Evolutionary conservation across 2,113 vertebrate species (phyloP), one percentile per base, ranked within the genome.

Genomic region (Phylloscopus trochiloides): DNA sequence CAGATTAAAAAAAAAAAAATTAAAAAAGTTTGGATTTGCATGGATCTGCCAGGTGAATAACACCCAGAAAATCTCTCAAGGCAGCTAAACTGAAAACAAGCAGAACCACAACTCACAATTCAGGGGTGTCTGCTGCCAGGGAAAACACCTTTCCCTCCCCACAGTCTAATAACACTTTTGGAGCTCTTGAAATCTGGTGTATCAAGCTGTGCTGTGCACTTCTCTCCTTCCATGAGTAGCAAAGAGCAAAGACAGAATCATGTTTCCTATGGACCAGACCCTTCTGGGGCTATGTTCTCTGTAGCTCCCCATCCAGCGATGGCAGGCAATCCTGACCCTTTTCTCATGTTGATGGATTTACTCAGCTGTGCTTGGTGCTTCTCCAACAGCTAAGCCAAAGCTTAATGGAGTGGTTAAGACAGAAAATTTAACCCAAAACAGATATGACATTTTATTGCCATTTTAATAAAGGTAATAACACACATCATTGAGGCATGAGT

Each of bases 301-400:
- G 10, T 1, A 48, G 24, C 10, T 70, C 8, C 9, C 15, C 14
- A 17, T 14, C 32, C 4, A 1, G 73, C 15, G 24, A 45, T 2
- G 3, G 29, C 38, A 74, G 29, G 14, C 28, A 65, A 22, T 13
- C 12, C 50, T 81, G 20, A 7, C 10, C 16, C 9, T 83, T 72
- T 67, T 17, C 57, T 45, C 21, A 5, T 16, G 29, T 8, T 31
- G 55, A 47, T 34, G 11, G 19, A 43, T 65, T 13, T 87, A 18
- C 28, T 38, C 19, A 71, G 20, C 43, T 71, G 15, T 11, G 12
- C 9, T 59, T 31, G 10, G 21, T 14, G 3, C 31, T 82, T 48
- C 29, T 74, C 26, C 48, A 42, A 38, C 15, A 55, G 24, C 67
- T 63, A 63, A 71, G 2, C 3, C 17, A 29, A 55, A 72, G 22